Evolutionary conservation across 2,888 invertebrate genomes (phyloP).

Genomic region (Ferrisia virgata): DNA sequence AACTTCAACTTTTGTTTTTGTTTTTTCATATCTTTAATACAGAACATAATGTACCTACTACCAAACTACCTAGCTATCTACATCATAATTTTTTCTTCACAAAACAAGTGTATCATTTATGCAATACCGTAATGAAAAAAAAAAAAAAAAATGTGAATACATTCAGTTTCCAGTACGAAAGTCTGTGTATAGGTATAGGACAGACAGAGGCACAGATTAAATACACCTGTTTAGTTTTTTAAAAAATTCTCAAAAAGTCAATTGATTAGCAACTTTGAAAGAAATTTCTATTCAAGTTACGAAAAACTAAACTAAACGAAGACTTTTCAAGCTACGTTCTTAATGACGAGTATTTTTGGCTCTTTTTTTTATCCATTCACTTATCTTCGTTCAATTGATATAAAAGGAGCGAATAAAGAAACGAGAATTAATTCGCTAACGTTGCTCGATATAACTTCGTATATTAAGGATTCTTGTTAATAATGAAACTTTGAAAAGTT

Average conservation of each 20-base stretch:
- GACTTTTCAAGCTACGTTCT: not conserved
- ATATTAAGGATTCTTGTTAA: conserved; percentile 23
- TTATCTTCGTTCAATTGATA: not conserved
- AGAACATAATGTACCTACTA: not conserved
- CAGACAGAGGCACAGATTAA: no score
- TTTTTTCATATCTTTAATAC: not conserved
- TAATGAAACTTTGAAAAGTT: conserved; percentile 32
- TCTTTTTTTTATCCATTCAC: not conserved
- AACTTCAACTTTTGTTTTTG: not conserved
- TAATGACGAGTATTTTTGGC: not conserved
- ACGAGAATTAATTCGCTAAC: conserved; percentile 5
- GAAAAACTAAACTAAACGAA: not conserved
- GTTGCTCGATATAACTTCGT: not conserved
- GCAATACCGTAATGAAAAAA: no score
- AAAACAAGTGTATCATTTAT: no score
- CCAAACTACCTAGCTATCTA: no score
- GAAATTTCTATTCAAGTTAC: not conserved
- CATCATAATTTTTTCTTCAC: not conserved
- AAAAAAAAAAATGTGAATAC: no score
- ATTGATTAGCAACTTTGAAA: not conserved
- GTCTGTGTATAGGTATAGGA: no score
- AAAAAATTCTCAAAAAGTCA: no score
- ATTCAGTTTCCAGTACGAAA: no score
- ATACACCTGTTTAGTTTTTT: no score
- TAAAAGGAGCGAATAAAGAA: not conserved